phyloP scores from a whole-genome alignment of 2,888 invertebrate genomes.

The Catocala nupta region DNA sequence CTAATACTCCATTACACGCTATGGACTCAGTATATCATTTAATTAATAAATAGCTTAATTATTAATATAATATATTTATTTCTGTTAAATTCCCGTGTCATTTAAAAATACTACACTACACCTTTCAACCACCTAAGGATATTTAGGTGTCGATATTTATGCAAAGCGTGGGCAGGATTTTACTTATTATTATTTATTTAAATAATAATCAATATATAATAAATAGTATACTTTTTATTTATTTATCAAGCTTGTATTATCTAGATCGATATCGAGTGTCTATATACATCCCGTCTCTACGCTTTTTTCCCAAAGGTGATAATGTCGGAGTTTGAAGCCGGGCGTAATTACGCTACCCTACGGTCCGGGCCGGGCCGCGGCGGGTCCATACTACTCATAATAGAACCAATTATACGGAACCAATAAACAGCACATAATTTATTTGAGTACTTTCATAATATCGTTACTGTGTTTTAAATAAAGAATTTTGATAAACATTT shows the following conservation, averaged over 20 bases:
- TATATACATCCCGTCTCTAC: slow-evolving; percentile 14
- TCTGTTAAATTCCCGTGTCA: too few species aligned
- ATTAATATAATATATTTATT: too few species aligned
- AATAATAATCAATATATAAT: too few species aligned
- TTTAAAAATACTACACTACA: too few species aligned
- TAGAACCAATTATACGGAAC: slow-evolving; percentile 78
- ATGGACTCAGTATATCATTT: too few species aligned
- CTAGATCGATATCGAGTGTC: slow-evolving; percentile 46
- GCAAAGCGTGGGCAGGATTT: too few species aligned
- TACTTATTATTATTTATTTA: too few species aligned
- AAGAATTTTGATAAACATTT: too few species aligned
- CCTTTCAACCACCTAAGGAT: too few species aligned
- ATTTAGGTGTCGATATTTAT: too few species aligned
- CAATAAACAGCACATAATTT: slow-evolving; percentile 75
- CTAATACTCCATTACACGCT: too few species aligned
- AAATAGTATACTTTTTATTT: neutral
- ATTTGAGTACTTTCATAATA: slow-evolving; percentile 31
- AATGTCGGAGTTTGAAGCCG: slow-evolving; percentile 78
- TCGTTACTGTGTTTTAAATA: neutral
- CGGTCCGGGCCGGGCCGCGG: slow-evolving; percentile 34
- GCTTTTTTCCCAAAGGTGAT: slow-evolving; percentile 68
- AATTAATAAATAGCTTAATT: too few species aligned
- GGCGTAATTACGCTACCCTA: slow-evolving; percentile 69
- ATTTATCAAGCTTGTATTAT: neutral
- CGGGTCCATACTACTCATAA: slow-evolving; percentile 56